phyloP scores from a whole-genome alignment of 2,113 vertebrate species.

The Sorex fumeus region DNA sequence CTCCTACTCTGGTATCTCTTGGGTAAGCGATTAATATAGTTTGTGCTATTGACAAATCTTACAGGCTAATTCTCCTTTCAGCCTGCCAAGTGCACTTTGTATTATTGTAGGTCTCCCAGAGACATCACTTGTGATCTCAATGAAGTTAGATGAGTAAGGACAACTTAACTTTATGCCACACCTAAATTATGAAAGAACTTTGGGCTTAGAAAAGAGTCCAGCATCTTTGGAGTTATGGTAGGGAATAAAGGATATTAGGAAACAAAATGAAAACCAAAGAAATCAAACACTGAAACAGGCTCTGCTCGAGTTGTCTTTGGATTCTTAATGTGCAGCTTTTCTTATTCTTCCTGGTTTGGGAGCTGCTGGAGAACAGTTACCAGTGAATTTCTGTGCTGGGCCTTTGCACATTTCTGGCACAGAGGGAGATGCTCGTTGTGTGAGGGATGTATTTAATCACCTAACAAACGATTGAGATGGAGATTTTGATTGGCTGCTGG shows the following conservation, averaged over 20 bases:
- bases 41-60: neutral
- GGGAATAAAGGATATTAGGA: constrained; percentile 23
- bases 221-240: constrained; percentile 38
- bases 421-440: neutral
- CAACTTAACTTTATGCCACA: constrained; percentile 56
- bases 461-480: constrained; percentile 8
- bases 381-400: neutral
- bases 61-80: neutral
- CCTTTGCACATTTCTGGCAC: neutral
- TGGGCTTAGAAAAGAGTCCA: constrained; percentile 46
- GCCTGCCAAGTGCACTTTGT: constrained; percentile 36
- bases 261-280: constrained; percentile 46
- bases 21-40: constrained; percentile 44
- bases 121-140: constrained; percentile 40
- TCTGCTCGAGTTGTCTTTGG: neutral
- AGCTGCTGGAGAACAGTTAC: neutral
- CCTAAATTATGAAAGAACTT: constrained; percentile 61
- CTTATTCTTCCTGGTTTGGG: neutral
- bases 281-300: neutral
- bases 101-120: constrained; percentile 26
- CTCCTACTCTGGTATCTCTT: neutral
- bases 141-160: constrained; percentile 51
- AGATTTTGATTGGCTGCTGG: constrained; percentile 68
- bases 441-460: neutral
- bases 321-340: neutral